Base-by-base conservation (phyloP, 35 echinoderm and acorn worm species). In the Anneissia japonica region DNA sequence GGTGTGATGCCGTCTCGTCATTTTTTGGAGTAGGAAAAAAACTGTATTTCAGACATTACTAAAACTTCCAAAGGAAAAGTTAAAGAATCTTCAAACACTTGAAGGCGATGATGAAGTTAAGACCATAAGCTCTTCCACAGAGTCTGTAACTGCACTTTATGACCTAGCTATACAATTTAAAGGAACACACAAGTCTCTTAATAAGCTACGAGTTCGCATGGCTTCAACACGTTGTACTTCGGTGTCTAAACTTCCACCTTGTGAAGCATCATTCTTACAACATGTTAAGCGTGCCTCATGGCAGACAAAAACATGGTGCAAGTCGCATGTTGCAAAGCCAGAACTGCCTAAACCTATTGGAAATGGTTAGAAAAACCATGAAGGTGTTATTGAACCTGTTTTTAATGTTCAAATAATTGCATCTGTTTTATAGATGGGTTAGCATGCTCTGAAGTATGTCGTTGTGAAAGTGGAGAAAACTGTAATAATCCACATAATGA, bases 361-460 rank as follows among this genome's bases (percentile, higher is more conserved):
- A 38, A 31, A 39, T 81, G 79, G 74, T 33, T 76, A 33, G 74
- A 76, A n/a, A n/a, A n/a, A 80, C 34, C 4, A 80, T 33, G 21
- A 19, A 1, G 34, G 32, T 30, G 29, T 80, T 9, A 45, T 45
- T 4, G 16, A 45, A 16, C 77, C 37, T 32, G 32, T 45, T 36
- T 80, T 80, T 37, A 39, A 81, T 81, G 79, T 40, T 6, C 79
- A 0, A 81, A 36, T 9, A 40, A 81, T 81, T 30, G 40, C 36
- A 16, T 21, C 37, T 81, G 79, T 28, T 64, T 19, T 30, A 19
- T 3, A 39, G 79, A 39, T 9, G 37, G 37, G 0, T 7, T 39
- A 30, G 40, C 16, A 39, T 37, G 79, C 28, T 81, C 37, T 3
- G 79, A 81, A 30, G 79, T 81, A 41, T 41, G 79, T 30, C 33